phyloP scores from a whole-genome alignment of 2,888 invertebrate species.

The Pristionchus mayeri region DNA sequence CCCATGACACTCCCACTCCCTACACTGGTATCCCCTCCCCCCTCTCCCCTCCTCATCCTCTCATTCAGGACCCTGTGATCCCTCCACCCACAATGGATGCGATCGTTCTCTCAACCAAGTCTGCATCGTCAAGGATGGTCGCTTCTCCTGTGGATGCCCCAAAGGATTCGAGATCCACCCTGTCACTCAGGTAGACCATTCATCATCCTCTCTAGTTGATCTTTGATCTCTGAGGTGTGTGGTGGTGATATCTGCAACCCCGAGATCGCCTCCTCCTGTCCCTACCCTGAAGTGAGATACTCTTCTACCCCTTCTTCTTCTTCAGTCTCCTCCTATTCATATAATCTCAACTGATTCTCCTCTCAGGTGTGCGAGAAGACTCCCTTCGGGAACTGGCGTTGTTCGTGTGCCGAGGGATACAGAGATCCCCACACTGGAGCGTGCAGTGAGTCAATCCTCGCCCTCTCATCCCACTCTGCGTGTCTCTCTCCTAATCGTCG shows the following conservation, averaged over 20 bases:
- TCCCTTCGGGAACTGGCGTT: conserved; percentile 73
- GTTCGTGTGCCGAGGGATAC: conserved; percentile 66
- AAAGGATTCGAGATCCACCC: conserved; percentile 72
- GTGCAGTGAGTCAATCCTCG: conserved; percentile 48
- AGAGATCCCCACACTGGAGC: conserved; percentile 48
- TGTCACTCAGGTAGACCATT: conserved; percentile 59
- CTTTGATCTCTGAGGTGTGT: conserved; percentile 57
- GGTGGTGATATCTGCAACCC: conserved; percentile 74
- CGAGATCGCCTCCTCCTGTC: conserved; percentile 70
- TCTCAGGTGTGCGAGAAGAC: conserved; percentile 69
- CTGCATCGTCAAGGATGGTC: conserved; percentile 55
- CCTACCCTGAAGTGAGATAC: conserved; percentile 64
- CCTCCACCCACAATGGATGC: conserved; percentile 67
- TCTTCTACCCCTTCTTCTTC: no score
- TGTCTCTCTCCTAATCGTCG: not conserved
- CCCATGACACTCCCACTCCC: conserved; percentile 55
- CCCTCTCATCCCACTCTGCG: not conserved
- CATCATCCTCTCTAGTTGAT: not conserved
- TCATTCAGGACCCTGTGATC: conserved; percentile 54
- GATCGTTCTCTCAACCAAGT: conserved; percentile 70
- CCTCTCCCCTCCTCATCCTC: conserved; percentile 64
- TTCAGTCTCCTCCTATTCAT: no score
- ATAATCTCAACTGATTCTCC: no score
- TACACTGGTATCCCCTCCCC: conserved; percentile 14
- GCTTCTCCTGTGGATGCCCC: conserved; percentile 67